phyloP scores from a whole-genome alignment of 2,888 invertebrate species.

The Drosophila cracens region DNA sequence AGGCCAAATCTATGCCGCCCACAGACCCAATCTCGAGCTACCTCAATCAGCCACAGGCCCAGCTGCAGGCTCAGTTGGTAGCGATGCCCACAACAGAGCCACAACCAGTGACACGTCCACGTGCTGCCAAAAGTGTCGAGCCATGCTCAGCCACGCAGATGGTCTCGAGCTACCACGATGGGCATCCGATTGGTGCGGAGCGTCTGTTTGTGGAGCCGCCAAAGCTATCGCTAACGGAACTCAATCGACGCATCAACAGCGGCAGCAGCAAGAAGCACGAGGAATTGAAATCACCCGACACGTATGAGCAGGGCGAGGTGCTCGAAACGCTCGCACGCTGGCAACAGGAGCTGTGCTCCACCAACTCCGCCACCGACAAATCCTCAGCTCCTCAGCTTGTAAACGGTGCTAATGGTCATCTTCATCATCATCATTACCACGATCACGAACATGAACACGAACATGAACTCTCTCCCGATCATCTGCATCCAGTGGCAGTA shows the following conservation, averaged over 20 bases:
- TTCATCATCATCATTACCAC: conserved; percentile 27
- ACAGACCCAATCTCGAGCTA: conserved; percentile 26
- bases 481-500: conserved; percentile 36
- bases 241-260: conserved; percentile 26
- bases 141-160: conserved; percentile 9
- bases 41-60: conserved; percentile 19
- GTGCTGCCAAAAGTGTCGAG: conserved; percentile 50
- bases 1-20: conserved; percentile 77
- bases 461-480: conserved; percentile 21
- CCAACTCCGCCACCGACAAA: conserved; percentile 40
- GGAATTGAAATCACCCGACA: conserved; percentile 9
- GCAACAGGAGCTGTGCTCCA: conserved; percentile 58
- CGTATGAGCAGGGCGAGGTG: conserved; percentile 45
- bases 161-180: conserved; percentile 15
- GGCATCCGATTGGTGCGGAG: conserved; percentile 36
- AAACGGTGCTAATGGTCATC: conserved; percentile 62
- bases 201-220: conserved; percentile 52
- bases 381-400: conserved; percentile 15
- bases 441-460: conserved; percentile 25
- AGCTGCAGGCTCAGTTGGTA: conserved; percentile 34
- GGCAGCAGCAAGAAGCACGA: neutral
- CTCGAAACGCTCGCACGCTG: conserved; percentile 58
- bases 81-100: conserved; percentile 24
- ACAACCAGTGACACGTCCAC: conserved; percentile 11
- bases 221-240: conserved; percentile 27